These are phyloP conservation scores for Sminthurides aquaticus DNA, from an alignment of 2,888 invertebrate genomes.

Conservation along the genomic window DNA sequence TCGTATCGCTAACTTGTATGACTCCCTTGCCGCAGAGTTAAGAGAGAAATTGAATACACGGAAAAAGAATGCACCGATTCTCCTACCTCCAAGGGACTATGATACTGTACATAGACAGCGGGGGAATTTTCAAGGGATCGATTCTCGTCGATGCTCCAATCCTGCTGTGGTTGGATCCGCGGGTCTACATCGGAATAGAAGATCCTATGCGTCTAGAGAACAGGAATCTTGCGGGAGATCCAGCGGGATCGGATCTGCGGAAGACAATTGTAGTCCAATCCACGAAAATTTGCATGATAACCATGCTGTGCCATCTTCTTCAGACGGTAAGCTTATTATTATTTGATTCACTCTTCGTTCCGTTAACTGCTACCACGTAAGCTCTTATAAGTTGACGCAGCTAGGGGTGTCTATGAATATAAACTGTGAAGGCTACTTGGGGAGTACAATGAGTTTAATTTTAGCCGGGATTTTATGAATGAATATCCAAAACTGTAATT, in stretches of 20 bases:
- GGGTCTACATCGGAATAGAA: slow-evolving; percentile 27
- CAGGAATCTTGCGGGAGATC: slow-evolving; percentile 69
- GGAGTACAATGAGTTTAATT: no score
- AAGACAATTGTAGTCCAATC: slow-evolving; percentile 63
- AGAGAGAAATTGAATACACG: slow-evolving; percentile 59
- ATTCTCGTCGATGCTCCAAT: slow-evolving; percentile 61
- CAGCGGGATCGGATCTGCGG: slow-evolving; percentile 80
- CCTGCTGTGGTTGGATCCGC: slow-evolving; percentile 57
- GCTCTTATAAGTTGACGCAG: no score
- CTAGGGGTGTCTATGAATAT: no score
- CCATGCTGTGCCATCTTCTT: slow-evolving; percentile 41
- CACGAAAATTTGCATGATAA: slow-evolving; percentile 40
- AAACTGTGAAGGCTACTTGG: no score
- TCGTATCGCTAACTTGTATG: slow-evolving; percentile 68
- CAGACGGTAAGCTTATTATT: slow-evolving; percentile 38
- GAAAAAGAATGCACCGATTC: slow-evolving; percentile 59
- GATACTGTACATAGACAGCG: slow-evolving; percentile 78
- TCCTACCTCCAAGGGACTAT: slow-evolving; percentile 88
- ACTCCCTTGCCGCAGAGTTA: slow-evolving; percentile 84
- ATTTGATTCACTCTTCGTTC: neutral
- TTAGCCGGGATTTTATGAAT: no score
- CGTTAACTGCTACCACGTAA: neutral
- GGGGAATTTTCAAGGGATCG: slow-evolving; percentile 67
- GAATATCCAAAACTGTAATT: no score
- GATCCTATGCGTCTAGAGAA: slow-evolving; percentile 39